Percentiles rank a stretch among this genome's conserved stretches.
Conservation (phyloP, 2,797 vertebrate species). For the Acipenser ruthenus region DNA sequence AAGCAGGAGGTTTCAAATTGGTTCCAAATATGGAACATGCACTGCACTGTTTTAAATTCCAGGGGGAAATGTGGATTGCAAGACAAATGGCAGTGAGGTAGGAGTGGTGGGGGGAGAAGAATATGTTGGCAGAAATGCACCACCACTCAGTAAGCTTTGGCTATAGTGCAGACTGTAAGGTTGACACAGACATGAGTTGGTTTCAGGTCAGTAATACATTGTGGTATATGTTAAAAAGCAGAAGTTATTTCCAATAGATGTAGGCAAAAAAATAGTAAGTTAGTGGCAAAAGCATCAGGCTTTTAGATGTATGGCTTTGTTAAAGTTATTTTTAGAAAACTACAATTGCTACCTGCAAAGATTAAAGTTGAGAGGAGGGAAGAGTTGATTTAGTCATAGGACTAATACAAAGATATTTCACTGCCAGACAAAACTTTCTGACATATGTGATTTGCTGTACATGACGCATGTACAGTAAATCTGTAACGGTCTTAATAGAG, state of each 20-base stretch:
- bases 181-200: no score
- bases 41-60: constrained; percentile 33
- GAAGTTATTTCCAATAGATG: no score
- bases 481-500: no score
- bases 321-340: neutral
- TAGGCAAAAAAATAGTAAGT: no score
- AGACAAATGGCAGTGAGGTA: neutral
- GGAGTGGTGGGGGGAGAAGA: neutral
- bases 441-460: no score
- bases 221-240: no score
- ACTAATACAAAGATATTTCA: neutral
- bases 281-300: no score
- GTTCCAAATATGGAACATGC: constrained; percentile 55
- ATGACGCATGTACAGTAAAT: no score
- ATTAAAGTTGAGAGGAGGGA: neutral
- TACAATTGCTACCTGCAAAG: neutral
- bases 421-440: neutral
- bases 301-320: no score
- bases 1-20: constrained; percentile 47
- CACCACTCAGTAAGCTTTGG: neutral
- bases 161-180: no score
- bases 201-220: no score
- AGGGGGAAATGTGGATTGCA: constrained; percentile 12
- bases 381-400: constrained; percentile 9
- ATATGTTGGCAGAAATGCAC: neutral